These are phyloP conservation scores for Papilio dardanus DNA, from an alignment of 1,140 invertebrate genomes.

Conservation along the genomic window DNA sequence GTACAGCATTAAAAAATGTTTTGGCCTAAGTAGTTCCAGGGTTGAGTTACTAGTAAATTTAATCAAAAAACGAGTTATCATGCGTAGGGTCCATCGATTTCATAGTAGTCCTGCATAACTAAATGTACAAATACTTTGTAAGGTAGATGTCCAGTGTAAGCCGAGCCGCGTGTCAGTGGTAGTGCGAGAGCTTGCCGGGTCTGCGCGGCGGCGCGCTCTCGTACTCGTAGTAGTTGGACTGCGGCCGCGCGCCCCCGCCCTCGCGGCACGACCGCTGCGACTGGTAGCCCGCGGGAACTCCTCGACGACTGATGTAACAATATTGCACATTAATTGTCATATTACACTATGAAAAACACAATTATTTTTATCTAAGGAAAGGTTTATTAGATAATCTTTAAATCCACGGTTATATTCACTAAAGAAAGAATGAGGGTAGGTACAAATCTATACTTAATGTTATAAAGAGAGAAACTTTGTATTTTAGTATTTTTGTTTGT, in stretches of 20 bases:
- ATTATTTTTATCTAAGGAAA: too few species aligned
- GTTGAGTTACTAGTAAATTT: too few species aligned
- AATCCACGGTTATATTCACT: too few species aligned
- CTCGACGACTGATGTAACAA: conserved; percentile 60
- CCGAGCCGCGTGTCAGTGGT: conserved; percentile 77
- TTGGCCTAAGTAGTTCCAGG: neutral
- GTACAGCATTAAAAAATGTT: neutral
- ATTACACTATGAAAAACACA: too few species aligned
- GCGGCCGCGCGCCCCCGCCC: conserved; percentile 84
- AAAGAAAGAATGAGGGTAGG: too few species aligned
- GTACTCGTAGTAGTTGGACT: conserved; percentile 93
- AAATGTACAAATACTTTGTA: conserved; percentile 15
- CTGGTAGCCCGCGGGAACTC: conserved; percentile 88
- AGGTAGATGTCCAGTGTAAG: neutral
- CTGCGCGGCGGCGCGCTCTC: conserved; percentile 86
- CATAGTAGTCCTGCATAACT: neutral
- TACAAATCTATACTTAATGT: too few species aligned
- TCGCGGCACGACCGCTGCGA: conserved; percentile 88
- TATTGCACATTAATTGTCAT: conserved; percentile 34
- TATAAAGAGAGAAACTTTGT: too few species aligned
- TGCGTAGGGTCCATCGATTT: too few species aligned
- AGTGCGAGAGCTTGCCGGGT: conserved; percentile 85
- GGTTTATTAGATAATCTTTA: too few species aligned
- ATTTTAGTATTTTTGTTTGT: too few species aligned
- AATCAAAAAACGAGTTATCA: neutral